Base-by-base conservation (phyloP, 2,888 invertebrate genomes). In the Euplagia quadripunctaria region DNA sequence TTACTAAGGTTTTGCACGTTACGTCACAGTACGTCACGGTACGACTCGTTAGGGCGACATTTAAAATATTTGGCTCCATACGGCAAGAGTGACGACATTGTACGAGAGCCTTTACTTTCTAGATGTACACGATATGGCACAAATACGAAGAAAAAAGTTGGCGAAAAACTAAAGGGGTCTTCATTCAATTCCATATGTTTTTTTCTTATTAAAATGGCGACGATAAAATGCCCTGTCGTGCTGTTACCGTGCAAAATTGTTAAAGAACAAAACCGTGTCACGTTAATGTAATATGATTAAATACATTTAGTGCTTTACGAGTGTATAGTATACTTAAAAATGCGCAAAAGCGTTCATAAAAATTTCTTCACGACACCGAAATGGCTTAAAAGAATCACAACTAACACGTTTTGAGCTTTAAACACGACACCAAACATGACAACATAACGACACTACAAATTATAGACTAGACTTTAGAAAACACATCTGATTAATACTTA, bases 321-420 rank as follows among this genome's bases (percentile, higher is more conserved):
- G 86, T 88, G 85, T 88, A 89, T 86, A 89, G 85, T 87, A 82
- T 83, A 83, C 80, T 86, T 89, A 93, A 90, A 94, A 93, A 91
- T 89, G 93, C 94, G 95, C 94, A 95, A 95, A 95, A 94, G 95
- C 95, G 93, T 94, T 93, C 88, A 91, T 90, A 94, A 93, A 94
- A 93, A 87, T 88, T 81, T 88, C 83, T 88, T 82, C 91, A 94
- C 94, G 92, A 95, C 94, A 95, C 87, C 91, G 92, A 95, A 94
- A 93, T 87, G 85, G 88, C 89, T 83, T 88, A 90, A 90, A 92
- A 90, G 90, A 91, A 88, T 89, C 90, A 93, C 91, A 91, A 88
- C 86, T 82, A 91, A 92, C 89, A 90, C 84, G 70, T 86, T 83
- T 94, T 88, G 87, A 89, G 88, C 87, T 84, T 83, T 71, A 70